Percentiles rank a stretch among this genome's conserved stretches.
Evolutionary conservation across 1,140 invertebrate species (phyloP).

Genomic region (Drosophila seguyi): DNA sequence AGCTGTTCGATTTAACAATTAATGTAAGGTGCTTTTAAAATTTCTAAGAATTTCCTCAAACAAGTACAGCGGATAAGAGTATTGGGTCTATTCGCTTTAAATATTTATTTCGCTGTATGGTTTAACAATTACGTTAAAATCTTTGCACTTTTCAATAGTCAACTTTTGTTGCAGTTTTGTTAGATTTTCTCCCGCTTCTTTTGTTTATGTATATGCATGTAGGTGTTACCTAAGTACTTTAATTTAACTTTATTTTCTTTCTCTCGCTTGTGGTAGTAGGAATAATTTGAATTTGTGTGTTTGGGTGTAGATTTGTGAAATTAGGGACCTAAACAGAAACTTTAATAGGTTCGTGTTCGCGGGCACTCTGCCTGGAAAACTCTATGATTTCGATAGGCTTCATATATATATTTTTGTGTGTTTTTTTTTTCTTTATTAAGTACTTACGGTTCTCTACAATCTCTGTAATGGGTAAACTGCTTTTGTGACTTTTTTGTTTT

Average conservation of each 20-base stretch:
- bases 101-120: conserved; percentile 78
- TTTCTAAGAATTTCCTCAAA: conserved; percentile 71
- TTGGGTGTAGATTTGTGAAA: conserved; percentile 10
- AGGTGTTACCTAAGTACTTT: conserved; percentile 42
- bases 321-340: conserved; percentile 28
- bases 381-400: conserved; percentile 60
- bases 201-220: conserved; percentile 46
- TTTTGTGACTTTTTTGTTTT: conserved; percentile 29
- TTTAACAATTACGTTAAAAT: conserved; percentile 83
- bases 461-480: conserved; percentile 27
- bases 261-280: conserved; percentile 34
- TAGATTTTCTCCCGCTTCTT: conserved; percentile 28
- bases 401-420: not conserved
- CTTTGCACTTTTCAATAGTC: conserved; percentile 83
- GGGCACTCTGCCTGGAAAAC: conserved; percentile 69
- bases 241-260: conserved; percentile 13
- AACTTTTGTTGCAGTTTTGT: conserved; percentile 77
- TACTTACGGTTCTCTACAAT: conserved; percentile 61
- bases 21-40: conserved; percentile 69
- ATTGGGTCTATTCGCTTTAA: conserved; percentile 37
- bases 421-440: conserved; percentile 34
- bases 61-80: conserved; percentile 71
- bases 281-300: conserved; percentile 29
- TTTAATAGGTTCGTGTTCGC: conserved; percentile 49
- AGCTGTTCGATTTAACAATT: conserved; percentile 58